A percentile compares a stretch with the other conserved stretches of the same genome.
These are phyloP conservation scores for Heterodera schachtii DNA, from an alignment of 1,140 invertebrate genomes.

Conservation along the genomic window DNA sequence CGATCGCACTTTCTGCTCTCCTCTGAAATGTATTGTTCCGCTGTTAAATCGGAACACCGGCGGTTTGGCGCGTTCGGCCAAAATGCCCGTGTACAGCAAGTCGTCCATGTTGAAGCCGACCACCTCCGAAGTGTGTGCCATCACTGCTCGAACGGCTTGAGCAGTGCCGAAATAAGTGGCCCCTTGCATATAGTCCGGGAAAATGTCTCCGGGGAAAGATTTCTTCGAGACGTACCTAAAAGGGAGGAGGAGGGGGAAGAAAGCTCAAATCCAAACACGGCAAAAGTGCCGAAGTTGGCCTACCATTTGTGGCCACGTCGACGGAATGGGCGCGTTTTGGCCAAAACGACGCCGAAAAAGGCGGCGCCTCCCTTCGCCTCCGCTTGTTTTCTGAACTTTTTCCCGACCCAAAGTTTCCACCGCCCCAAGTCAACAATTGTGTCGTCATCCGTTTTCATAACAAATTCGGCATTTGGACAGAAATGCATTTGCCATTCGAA, in stretches of 20 bases:
- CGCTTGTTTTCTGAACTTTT: constrained; percentile 15
- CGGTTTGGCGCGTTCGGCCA: constrained; percentile 14
- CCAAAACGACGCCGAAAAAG: constrained; percentile 16
- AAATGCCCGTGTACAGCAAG: constrained; percentile 18
- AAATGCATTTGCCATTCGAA: constrained; percentile 21
- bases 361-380: constrained; percentile 5
- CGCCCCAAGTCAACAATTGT: constrained; percentile 26
- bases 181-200: constrained; percentile 20
- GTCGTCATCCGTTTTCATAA: constrained; percentile 28
- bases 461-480: constrained; percentile 24
- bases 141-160: constrained; percentile 18
- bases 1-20: neutral
- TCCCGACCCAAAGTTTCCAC: constrained; percentile 14
- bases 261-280: neutral
- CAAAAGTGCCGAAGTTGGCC: neutral
- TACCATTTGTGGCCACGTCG: constrained; percentile 11
- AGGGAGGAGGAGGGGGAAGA: too few species aligned
- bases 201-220: neutral
- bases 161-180: constrained; percentile 25
- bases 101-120: constrained; percentile 26
- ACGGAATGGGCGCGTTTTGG: neutral
- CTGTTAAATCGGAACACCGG: neutral
- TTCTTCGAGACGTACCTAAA: constrained; percentile 10
- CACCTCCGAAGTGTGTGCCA: constrained; percentile 16
- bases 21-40: neutral